phyloP scores from a whole-genome alignment of 1,140 invertebrate species.

The Drosophila mauritiana region DNA sequence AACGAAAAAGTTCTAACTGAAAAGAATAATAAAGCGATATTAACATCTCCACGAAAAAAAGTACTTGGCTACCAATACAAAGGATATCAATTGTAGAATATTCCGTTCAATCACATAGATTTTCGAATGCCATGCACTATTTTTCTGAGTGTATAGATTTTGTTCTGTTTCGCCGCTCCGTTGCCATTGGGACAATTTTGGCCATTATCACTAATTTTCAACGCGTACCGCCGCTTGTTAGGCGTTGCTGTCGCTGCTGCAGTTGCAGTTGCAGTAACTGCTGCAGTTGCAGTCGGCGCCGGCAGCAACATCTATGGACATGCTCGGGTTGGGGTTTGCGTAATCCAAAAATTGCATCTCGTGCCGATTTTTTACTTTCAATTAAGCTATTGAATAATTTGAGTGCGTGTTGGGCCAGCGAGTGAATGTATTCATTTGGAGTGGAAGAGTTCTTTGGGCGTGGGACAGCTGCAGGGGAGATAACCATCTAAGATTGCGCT shows the following conservation, averaged over 20 bases:
- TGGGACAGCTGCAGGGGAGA: constrained; percentile 6
- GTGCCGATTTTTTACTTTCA: constrained; percentile 76
- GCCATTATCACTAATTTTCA: constrained; percentile 81
- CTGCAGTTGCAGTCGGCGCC: constrained; percentile 29
- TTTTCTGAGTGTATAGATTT: constrained; percentile 10
- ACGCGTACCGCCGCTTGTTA: constrained; percentile 69
- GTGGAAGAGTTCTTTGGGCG: constrained; percentile 44
- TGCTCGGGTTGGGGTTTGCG: constrained; percentile 64
- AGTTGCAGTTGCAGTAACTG: constrained; percentile 15
- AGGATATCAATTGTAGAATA: too few species aligned
- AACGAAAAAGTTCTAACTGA: not conserved
- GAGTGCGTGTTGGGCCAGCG: constrained; percentile 67
- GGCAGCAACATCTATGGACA: constrained; percentile 49
- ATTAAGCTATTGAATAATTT: constrained; percentile 82
- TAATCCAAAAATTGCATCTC: constrained; percentile 79
- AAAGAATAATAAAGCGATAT: too few species aligned
- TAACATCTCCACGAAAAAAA: too few species aligned
- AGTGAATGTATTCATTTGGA: constrained; percentile 52
- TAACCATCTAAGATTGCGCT: constrained; percentile 9
- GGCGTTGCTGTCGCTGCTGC: constrained; percentile 43
- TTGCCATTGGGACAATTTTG: constrained; percentile 81
- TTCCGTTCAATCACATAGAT: too few species aligned
- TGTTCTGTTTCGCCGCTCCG: constrained; percentile 30
- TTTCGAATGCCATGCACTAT: too few species aligned
- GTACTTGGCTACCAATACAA: too few species aligned